phyloP scores from a whole-genome alignment of 2,888 invertebrate genomes.

The Troides helena region DNA sequence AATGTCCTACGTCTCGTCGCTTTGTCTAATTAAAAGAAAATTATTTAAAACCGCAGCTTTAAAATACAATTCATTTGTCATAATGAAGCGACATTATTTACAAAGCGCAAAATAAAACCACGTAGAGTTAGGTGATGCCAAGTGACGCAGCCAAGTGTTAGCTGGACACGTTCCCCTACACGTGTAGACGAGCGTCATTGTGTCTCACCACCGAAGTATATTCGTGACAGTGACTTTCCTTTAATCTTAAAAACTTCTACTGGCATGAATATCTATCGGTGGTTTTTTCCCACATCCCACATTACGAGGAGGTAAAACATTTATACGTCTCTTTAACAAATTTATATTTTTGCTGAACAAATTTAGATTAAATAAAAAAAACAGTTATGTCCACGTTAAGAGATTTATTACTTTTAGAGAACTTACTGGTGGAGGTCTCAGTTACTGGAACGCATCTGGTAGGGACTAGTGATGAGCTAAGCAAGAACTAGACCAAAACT shows the following conservation, averaged over 20 bases:
- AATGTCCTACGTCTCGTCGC: neutral
- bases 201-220: neutral
- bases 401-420: too few species aligned
- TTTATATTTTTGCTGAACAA: neutral
- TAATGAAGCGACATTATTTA: neutral
- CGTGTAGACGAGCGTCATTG: constrained; percentile 1
- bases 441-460: too few species aligned
- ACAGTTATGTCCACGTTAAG: too few species aligned
- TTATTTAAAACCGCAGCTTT: neutral
- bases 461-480: too few species aligned
- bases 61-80: neutral
- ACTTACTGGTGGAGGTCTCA: too few species aligned
- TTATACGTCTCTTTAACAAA: neutral
- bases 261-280: neutral
- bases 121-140: neutral
- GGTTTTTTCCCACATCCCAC: neutral
- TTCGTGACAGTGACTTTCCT: neutral
- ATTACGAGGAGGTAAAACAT: neutral
- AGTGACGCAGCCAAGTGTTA: constrained; percentile 1
- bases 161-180: neutral
- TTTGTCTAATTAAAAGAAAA: too few species aligned
- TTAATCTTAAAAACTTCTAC: neutral
- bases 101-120: neutral
- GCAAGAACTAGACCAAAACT: too few species aligned
- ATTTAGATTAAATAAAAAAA: neutral